Evolutionary conservation across 2,113 vertebrate species (phyloP).

Genomic region (Mionectes macconnelli): DNA sequence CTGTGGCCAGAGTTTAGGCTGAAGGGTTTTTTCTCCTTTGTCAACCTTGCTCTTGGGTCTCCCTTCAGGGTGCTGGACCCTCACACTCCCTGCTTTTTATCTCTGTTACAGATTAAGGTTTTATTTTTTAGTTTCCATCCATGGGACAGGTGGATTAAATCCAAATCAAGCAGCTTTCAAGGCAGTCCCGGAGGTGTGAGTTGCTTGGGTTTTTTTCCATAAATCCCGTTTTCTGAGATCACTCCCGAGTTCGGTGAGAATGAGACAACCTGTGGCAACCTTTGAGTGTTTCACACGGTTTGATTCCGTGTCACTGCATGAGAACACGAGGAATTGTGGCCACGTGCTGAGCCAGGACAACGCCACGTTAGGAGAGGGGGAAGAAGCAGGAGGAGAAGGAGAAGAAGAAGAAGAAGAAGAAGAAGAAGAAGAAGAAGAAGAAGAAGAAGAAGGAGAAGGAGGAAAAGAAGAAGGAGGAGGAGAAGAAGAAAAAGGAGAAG

Average conservation of each 20-base stretch:
- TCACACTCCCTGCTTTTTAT: not conserved
- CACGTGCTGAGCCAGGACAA: fast-evolving
- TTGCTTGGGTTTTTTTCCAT: not conserved
- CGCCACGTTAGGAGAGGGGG: fast-evolving
- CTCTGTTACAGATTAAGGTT: not conserved
- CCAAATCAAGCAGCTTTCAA: fast-evolving
- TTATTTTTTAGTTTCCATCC: not conserved
- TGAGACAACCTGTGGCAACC: fast-evolving
- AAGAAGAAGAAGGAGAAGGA: too few relatives aligned
- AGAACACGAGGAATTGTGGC: not conserved
- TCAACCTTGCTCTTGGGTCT: not conserved
- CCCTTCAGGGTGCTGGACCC: not conserved
- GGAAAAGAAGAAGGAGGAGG: too few relatives aligned
- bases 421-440: too few relatives aligned
- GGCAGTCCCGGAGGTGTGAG: fast-evolving
- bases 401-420: too few relatives aligned
- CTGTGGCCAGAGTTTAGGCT: not conserved
- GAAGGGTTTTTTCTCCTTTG: not conserved
- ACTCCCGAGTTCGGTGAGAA: not conserved
- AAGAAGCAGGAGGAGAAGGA: too few relatives aligned
- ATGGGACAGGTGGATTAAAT: not conserved
- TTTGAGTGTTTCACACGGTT: not conserved
- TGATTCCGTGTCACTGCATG: not conserved
- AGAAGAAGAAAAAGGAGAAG: too few relatives aligned
- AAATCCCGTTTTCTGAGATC: not conserved